Evolutionary conservation across 2,888 invertebrate genomes (phyloP).

Genomic region (Pycnomerus fuliginosus): DNA sequence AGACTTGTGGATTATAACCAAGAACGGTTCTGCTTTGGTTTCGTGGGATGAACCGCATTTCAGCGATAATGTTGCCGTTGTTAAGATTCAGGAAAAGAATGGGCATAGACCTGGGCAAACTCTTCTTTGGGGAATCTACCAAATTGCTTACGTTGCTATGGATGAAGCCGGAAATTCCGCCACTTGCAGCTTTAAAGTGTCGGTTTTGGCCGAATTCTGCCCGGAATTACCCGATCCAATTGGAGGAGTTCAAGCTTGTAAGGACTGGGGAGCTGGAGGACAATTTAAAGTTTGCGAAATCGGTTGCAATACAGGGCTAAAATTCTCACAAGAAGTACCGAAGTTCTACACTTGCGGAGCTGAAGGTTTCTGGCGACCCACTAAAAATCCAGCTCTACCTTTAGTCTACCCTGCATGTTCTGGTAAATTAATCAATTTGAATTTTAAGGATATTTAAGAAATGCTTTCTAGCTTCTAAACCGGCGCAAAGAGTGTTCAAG

Average conservation of each 20-base stretch:
- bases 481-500: conserved; percentile 93
- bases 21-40: conserved; percentile 87
- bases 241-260: conserved; percentile 88
- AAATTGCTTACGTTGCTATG: conserved; percentile 90
- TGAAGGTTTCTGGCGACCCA: conserved; percentile 97
- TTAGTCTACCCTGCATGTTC: conserved; percentile 91
- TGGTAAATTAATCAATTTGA: conserved; percentile 57
- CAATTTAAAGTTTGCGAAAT: conserved; percentile 96
- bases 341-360: conserved; percentile 97
- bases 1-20: conserved; percentile 91
- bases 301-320: conserved; percentile 77
- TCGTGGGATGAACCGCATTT: conserved; percentile 92
- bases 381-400: conserved; percentile 73
- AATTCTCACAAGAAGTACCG: conserved; percentile 92
- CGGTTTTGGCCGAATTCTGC: conserved; percentile 89
- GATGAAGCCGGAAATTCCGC: conserved; percentile 92
- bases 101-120: conserved; percentile 87
- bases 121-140: conserved; percentile 87
- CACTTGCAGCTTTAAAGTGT: conserved; percentile 88
- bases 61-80: conserved; percentile 83
- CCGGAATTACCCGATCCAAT: conserved; percentile 85
- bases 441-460: conserved; percentile 1
- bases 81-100: conserved; percentile 77
- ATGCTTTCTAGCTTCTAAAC: conserved; percentile 65
- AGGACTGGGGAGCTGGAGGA: conserved; percentile 95